Evolutionary conservation across 2,113 vertebrate species (phyloP).

Genomic region (Notarius quadriscutis): DNA sequence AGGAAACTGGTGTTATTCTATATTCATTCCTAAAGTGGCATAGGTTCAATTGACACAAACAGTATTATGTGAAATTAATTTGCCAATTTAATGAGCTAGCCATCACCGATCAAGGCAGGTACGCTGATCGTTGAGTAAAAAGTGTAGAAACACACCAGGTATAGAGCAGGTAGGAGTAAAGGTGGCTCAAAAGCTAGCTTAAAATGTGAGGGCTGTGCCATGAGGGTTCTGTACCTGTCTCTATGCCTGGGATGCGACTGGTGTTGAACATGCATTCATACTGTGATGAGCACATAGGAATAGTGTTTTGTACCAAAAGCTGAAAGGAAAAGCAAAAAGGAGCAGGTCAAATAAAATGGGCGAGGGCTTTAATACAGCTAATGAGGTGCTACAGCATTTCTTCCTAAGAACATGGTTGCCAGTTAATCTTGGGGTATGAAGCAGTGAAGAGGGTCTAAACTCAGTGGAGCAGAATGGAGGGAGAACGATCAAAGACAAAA

Average conservation of each 20-base stretch:
- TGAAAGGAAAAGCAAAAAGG: slow-evolving; percentile 71
- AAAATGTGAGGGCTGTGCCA: not conserved
- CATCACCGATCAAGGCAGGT: not conserved
- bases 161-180: not conserved
- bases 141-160: not conserved
- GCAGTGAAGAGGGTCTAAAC: not conserved
- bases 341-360: slow-evolving; percentile 51
- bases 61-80: not conserved
- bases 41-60: not conserved
- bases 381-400: not conserved
- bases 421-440: not conserved
- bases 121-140: not conserved
- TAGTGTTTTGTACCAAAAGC: slow-evolving; percentile 84
- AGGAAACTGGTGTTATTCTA: not conserved
- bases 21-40: not conserved
- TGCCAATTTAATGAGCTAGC: not conserved
- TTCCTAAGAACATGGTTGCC: not conserved
- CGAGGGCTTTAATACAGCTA: not conserved
- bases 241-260: slow-evolving; percentile 88
- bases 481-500: not conserved
- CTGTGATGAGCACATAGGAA: slow-evolving; percentile 96
- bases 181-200: not conserved
- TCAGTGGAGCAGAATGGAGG: slow-evolving; percentile 9
- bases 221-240: slow-evolving; percentile 79
- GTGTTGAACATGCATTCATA: slow-evolving; percentile 96